phyloP scores from a whole-genome alignment of 2,888 invertebrate species.

The Tribolium freemani region DNA sequence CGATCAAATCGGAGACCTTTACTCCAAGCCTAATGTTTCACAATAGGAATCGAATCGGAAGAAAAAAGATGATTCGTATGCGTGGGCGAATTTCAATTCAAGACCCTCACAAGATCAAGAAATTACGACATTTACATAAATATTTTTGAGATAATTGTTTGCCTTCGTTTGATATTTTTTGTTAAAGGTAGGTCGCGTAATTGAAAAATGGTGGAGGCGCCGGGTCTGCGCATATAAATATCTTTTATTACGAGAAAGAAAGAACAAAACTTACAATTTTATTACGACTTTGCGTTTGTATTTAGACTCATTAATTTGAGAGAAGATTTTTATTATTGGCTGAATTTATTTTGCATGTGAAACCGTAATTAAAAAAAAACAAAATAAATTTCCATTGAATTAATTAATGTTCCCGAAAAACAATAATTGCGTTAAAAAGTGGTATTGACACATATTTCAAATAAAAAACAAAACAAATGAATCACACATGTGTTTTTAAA shows the following conservation, averaged over 20 bases:
- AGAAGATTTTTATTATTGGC: too few relatives aligned
- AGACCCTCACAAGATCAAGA: not conserved
- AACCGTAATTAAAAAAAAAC: too few relatives aligned
- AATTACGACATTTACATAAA: not conserved
- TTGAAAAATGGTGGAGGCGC: conserved; percentile 5
- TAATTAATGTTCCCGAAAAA: too few relatives aligned
- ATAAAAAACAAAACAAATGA: too few relatives aligned
- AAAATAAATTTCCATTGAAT: too few relatives aligned
- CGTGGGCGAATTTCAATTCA: not conserved
- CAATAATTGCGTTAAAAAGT: too few relatives aligned
- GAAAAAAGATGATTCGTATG: not conserved
- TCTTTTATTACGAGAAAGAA: not conserved
- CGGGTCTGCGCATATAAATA: not conserved
- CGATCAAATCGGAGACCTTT: conserved; percentile 5
- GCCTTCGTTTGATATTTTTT: not conserved
- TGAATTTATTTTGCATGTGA: too few relatives aligned
- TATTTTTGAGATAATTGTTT: not conserved
- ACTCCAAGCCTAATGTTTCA: conserved; percentile 7
- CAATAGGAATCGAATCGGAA: not conserved
- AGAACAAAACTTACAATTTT: not conserved
- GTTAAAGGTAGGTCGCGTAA: not conserved
- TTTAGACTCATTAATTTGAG: not conserved
- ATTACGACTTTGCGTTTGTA: not conserved
- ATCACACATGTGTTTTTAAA: too few relatives aligned
- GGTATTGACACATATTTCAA: too few relatives aligned